A percentile compares a stretch with the other conserved stretches of the same genome.
Conservation (phyloP, 2,888 invertebrate species). For the Tethea ocularis region DNA sequence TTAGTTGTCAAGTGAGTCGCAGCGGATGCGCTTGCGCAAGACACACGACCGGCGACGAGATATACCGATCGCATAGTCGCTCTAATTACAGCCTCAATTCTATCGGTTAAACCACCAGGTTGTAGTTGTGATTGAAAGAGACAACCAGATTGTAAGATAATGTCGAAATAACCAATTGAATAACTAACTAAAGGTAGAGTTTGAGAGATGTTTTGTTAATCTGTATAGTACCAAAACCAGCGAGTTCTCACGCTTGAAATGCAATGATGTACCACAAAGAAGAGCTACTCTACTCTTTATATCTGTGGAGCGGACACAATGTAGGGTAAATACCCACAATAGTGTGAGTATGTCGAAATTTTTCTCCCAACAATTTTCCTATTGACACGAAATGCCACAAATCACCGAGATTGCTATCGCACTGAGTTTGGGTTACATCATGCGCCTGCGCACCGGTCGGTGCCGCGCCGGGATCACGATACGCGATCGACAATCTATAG, state of each 20-base stretch:
- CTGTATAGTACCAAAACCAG: too few species aligned
- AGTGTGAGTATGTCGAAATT: constrained; percentile 34
- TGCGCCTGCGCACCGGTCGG: constrained; percentile 23
- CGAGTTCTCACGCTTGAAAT: too few species aligned
- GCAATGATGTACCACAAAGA: too few species aligned
- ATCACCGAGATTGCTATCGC: constrained; percentile 39
- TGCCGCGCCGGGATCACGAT: constrained; percentile 39
- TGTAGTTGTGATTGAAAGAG: constrained; percentile 2
- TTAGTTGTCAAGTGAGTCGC: not conserved
- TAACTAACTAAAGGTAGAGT: too few species aligned
- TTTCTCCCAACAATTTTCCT: constrained; percentile 41
- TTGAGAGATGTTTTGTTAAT: too few species aligned
- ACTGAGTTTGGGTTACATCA: constrained; percentile 40
- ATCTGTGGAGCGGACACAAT: not conserved
- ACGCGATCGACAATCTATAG: constrained; percentile 14
- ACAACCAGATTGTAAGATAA: too few species aligned
- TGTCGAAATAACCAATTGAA: too few species aligned
- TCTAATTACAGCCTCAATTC: not conserved
- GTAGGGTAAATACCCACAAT: constrained; percentile 25
- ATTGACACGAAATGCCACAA: constrained; percentile 38
- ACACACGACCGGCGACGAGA: not conserved
- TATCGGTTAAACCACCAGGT: constrained; percentile 3
- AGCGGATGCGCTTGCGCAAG: constrained; percentile 12
- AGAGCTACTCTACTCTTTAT: too few species aligned
- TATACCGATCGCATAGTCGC: not conserved